Conservation (phyloP, 2,113 vertebrate species). For the Podilymbus podiceps region DNA sequence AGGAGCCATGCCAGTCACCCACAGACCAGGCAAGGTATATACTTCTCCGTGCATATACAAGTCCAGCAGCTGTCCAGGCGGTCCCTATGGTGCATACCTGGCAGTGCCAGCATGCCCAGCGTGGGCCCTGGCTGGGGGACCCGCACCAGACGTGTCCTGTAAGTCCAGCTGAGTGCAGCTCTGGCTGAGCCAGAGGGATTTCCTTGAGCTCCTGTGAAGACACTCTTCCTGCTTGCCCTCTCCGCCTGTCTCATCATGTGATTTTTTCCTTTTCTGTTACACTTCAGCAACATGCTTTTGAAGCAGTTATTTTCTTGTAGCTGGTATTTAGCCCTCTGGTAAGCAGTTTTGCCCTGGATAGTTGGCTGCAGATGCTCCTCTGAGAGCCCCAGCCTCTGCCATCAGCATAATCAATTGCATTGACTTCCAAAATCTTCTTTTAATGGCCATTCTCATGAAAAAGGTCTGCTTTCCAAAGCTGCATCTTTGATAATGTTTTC, state of each 20-base stretch:
- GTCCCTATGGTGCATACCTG: too few relatives aligned
- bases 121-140: too few relatives aligned
- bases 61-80: background rate
- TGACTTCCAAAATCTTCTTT: background rate
- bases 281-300: background rate
- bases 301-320: background rate
- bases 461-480: background rate
- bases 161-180: background rate
- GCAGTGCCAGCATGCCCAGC: too few relatives aligned
- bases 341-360: background rate
- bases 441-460: background rate
- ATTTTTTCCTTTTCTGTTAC: background rate
- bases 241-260: background rate
- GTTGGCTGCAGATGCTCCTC: background rate
- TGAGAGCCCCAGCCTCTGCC: background rate
- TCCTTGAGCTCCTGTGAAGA: background rate
- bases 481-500: background rate
- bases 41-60: background rate
- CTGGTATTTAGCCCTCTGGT: background rate
- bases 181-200: background rate
- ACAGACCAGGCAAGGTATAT: rapidly evolving
- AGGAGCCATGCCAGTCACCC: background rate
- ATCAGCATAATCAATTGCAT: background rate
- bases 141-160: too few relatives aligned
- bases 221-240: background rate